Conservation (phyloP, 2,113 vertebrate genomes). For the Alligator mississippiensis region DNA sequence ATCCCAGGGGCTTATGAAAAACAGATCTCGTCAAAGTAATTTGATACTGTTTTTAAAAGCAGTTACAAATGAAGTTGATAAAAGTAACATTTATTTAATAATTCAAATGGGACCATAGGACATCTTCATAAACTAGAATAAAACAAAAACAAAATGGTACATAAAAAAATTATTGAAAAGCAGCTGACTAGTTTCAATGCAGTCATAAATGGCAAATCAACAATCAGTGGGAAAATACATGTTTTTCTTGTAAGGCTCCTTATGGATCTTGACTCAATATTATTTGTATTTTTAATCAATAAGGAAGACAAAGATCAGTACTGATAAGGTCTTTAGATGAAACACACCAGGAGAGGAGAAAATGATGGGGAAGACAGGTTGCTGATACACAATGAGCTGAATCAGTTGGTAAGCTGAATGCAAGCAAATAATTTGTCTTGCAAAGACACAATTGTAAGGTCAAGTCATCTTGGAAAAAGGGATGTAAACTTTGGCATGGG, state of each 20-base stretch:
- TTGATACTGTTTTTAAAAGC: neutral
- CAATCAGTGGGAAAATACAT: neutral
- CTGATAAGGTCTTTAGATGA: neutral
- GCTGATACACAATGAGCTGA: neutral
- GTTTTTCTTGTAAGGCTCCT: conserved; percentile 12
- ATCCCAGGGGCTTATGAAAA: conserved; percentile 9
- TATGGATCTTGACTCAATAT: neutral
- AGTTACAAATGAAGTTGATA: neutral
- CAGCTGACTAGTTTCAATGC: neutral
- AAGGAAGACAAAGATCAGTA: neutral
- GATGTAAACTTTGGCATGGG: neutral
- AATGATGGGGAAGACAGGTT: neutral
- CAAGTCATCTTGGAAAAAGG: neutral
- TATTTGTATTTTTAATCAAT: neutral
- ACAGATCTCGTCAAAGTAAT: neutral
- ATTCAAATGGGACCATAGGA: neutral
- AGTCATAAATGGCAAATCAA: neutral
- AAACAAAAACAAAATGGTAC: neutral
- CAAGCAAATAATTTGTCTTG: neutral
- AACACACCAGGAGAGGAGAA: neutral
- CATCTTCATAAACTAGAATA: neutral
- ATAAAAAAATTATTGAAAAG: neutral
- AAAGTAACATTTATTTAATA: neutral
- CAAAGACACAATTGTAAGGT: neutral
- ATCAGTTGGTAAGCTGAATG: neutral